Evolutionary conservation across 2,113 vertebrate genomes (phyloP).

Genomic region (Colinus virginianus): DNA sequence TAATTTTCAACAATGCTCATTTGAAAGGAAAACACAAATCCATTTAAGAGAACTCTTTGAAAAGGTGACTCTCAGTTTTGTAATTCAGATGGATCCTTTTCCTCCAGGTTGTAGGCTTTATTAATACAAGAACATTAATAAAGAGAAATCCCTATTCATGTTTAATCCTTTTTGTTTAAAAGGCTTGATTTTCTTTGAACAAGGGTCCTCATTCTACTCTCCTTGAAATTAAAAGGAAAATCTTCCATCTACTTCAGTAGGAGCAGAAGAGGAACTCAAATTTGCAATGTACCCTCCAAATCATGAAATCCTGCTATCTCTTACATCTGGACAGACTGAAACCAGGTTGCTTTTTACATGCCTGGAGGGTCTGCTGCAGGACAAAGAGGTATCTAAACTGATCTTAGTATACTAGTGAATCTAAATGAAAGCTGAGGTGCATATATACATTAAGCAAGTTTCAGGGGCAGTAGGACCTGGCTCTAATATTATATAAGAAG

Average conservation of each 20-base stretch:
- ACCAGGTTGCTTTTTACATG: neutral
- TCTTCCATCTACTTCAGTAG: neutral
- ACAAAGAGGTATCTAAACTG: neutral
- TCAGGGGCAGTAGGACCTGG: neutral
- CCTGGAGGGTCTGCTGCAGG: neutral
- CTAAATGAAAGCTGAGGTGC: neutral
- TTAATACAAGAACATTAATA: neutral
- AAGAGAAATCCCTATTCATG: neutral
- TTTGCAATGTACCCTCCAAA: fast-evolving
- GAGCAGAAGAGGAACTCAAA: neutral
- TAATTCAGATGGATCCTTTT: neutral
- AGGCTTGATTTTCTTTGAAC: neutral
- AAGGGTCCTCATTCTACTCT: fast-evolving
- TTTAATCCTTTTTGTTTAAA: neutral
- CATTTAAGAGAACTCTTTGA: neutral
- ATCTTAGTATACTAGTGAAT: neutral
- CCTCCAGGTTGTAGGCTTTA: neutral
- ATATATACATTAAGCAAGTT: neutral
- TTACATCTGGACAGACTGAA: neutral
- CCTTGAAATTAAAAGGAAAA: neutral
- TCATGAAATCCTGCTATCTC: neutral
- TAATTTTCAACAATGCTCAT: neutral
- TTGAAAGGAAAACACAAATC: neutral
- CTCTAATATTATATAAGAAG: neutral
- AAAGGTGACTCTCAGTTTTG: neutral